phyloP scores from a whole-genome alignment of 2,113 vertebrate species.

The Dicerorhinus sumatrensis region DNA sequence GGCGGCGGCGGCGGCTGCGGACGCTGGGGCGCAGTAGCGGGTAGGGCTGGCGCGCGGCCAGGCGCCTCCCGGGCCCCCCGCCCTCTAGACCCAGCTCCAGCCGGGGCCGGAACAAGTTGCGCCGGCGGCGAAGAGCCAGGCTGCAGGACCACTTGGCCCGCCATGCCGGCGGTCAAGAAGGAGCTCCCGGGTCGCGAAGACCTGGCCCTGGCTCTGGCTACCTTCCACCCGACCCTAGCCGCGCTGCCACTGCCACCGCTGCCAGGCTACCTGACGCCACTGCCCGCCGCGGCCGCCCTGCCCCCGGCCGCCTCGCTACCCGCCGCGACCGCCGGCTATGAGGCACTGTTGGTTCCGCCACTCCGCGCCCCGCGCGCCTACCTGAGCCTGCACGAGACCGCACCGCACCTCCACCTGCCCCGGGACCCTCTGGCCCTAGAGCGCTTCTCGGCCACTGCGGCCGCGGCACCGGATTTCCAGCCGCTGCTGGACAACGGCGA shows the following conservation, averaged over 20 bases:
- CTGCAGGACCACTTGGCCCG: conserved; percentile 84
- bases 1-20: conserved; percentile 85
- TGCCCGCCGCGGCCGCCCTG: conserved; percentile 72
- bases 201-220: conserved; percentile 94
- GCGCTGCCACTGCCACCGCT: conserved; percentile 93
- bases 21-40: conserved; percentile 74
- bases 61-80: conserved; percentile 66
- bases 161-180: conserved; percentile 98
- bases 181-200: conserved; percentile 96
- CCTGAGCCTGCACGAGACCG: conserved; percentile 90
- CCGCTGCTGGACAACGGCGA: conserved; percentile 97
- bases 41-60: conserved; percentile 53
- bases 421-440: conserved; percentile 94
- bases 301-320: conserved; percentile 93
- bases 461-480: conserved; percentile 96
- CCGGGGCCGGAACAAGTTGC: conserved; percentile 86
- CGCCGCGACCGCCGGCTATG: conserved; percentile 90
- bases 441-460: conserved; percentile 87
- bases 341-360: conserved; percentile 90
- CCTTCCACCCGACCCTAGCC: conserved; percentile 93
- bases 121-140: conserved; percentile 60
- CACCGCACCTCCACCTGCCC: conserved; percentile 89
- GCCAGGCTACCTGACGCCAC: conserved; percentile 85
- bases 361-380: conserved; percentile 91
- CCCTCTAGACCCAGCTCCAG: conserved; percentile 79